A percentile compares a stretch with the other conserved stretches of the same genome.
Conservation (phyloP, 2,113 vertebrate genomes). For the Chunga burmeisteri region DNA sequence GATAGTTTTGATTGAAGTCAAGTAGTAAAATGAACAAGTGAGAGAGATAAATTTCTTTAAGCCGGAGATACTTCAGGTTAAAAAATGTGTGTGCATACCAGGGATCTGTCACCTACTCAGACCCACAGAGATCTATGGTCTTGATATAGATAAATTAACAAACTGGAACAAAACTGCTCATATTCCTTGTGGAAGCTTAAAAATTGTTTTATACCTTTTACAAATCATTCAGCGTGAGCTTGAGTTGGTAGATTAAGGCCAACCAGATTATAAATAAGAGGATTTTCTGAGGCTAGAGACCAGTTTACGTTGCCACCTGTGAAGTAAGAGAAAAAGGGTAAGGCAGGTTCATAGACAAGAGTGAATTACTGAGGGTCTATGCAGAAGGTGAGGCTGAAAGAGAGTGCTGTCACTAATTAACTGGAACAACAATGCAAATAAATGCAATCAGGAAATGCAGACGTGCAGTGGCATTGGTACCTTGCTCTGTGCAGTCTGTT, state of each 20-base stretch:
- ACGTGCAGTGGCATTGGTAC: not conserved
- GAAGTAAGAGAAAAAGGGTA: not conserved
- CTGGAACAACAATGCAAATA: not conserved
- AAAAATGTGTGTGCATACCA: not conserved
- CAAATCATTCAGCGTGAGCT: not conserved
- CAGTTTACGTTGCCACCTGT: not conserved
- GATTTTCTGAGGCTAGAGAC: not conserved
- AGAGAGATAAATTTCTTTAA: conserved; percentile 51
- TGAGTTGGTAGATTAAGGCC: conserved; percentile 30
- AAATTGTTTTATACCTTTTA: not conserved
- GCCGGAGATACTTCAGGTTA: not conserved
- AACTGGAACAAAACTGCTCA: not conserved
- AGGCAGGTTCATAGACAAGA: not conserved
- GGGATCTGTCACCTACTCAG: not conserved
- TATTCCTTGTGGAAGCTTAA: not conserved
- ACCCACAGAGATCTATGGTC: not conserved
- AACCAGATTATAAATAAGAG: conserved; percentile 35
- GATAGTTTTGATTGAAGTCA: conserved; percentile 60
- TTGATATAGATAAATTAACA: not conserved
- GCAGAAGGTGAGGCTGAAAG: not conserved
- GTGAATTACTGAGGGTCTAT: not conserved
- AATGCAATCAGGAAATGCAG: not conserved
- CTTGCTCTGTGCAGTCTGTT: not conserved
- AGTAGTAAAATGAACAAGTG: conserved; percentile 55
- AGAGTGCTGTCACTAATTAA: not conserved